Percentiles rank a stretch among this genome's conserved stretches.
Evolutionary conservation across 2,888 invertebrate species (phyloP).

Genomic region (Hirudinaria manillensis): DNA sequence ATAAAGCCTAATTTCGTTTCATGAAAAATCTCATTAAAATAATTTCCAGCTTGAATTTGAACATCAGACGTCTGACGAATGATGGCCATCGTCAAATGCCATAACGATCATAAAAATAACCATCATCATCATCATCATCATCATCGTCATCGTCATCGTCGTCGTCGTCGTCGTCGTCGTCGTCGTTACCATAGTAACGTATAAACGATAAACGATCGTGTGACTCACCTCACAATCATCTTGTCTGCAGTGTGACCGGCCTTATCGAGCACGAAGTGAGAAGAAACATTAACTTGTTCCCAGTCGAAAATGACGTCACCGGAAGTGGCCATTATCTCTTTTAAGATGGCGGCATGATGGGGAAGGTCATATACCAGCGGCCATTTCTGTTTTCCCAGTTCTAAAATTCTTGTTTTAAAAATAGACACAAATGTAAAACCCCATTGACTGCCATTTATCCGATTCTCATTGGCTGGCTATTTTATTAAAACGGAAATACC

Average conservation of each 20-base stretch:
- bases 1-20: too few relatives aligned
- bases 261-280: not conserved
- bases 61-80: not conserved
- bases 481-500: too few relatives aligned
- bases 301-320: not conserved
- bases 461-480: too few relatives aligned
- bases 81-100: too few relatives aligned
- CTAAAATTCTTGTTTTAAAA: not conserved
- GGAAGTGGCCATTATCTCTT: not conserved
- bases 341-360: not conserved
- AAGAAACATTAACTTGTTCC: not conserved
- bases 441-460: too few relatives aligned
- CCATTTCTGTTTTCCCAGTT: slow-evolving; percentile 6
- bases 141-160: not conserved
- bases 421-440: too few relatives aligned
- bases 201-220: too few relatives aligned
- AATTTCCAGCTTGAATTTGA: too few relatives aligned
- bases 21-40: too few relatives aligned
- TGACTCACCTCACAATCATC: slow-evolving; percentile 7
- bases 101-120: not conserved
- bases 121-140: not conserved
- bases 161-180: not conserved
- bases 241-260: not conserved
- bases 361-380: not conserved
- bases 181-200: not conserved